A percentile compares a stretch with the other conserved stretches of the same genome.
These are phyloP conservation scores for Sciurus carolinensis DNA, from an alignment of 2,797 vertebrate genomes.

Conservation along the genomic window DNA sequence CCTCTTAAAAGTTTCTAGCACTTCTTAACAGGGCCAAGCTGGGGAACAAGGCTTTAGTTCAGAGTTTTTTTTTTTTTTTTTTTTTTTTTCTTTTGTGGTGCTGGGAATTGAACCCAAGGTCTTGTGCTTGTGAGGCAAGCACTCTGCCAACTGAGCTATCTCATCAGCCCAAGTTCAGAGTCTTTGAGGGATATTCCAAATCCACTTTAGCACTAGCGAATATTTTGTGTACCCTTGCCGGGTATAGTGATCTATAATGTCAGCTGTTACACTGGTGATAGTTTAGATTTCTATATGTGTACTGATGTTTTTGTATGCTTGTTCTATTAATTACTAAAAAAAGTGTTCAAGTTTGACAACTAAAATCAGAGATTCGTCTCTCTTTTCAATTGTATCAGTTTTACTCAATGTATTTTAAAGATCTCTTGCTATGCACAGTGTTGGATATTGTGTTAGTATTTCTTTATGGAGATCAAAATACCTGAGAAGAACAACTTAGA, in stretches of 20 bases:
- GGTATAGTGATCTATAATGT: neutral
- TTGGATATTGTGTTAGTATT: neutral
- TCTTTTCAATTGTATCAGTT: slow-evolving; percentile 3
- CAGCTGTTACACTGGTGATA: neutral
- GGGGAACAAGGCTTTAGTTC: neutral
- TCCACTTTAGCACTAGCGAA: neutral
- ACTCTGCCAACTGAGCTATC: too few relatives aligned
- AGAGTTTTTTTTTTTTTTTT: too few relatives aligned
- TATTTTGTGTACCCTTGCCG: neutral
- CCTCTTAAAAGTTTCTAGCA: neutral
- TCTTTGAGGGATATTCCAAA: neutral
- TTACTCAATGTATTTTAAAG: slow-evolving; percentile 24
- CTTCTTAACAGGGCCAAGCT: neutral
- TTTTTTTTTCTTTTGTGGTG: too few relatives aligned
- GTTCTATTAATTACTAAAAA: neutral
- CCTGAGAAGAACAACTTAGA: too few relatives aligned
- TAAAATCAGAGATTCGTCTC: neutral
- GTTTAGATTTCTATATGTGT: neutral
- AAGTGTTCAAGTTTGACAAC: neutral
- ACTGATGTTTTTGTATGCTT: neutral
- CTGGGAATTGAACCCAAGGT: too few relatives aligned
- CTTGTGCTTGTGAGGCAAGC: too few relatives aligned
- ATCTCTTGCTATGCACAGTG: neutral
- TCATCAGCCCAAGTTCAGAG: too few relatives aligned
- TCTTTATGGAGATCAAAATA: too few relatives aligned